Percentiles rank a stretch among this genome's conserved stretches.
phyloP scores from a whole-genome alignment of 2,113 vertebrate species.

The Daboia siamensis region DNA sequence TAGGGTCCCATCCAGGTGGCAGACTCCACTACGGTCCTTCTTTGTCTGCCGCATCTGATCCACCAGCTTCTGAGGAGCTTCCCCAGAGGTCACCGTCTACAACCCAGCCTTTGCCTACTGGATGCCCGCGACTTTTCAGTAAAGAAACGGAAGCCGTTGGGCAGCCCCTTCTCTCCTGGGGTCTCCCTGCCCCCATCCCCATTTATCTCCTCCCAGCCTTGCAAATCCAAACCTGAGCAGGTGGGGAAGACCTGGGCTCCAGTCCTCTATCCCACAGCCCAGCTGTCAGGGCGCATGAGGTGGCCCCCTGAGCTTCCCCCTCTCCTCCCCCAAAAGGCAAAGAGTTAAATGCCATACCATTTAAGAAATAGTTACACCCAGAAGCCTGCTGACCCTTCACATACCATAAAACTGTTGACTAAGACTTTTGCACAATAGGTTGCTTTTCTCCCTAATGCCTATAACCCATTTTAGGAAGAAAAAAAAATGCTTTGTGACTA shows the following conservation, averaged over 20 bases:
- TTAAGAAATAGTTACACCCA: not conserved
- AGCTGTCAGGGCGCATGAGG: too few species aligned
- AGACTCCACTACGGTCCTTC: not conserved
- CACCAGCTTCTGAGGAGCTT: not conserved
- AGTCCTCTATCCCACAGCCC: too few species aligned
- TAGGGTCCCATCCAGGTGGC: not conserved
- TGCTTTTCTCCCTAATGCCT: not conserved
- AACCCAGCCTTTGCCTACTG: not conserved
- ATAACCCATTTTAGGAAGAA: not conserved
- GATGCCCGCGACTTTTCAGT: too few species aligned
- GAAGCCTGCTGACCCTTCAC: not conserved
- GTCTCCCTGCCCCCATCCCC: not conserved
- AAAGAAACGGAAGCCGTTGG: too few species aligned
- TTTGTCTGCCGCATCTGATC: too few species aligned
- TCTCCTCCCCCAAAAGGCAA: too few species aligned
- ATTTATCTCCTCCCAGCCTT: not conserved
- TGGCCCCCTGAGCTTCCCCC: too few species aligned
- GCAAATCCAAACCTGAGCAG: too few species aligned
- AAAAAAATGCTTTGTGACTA: not conserved
- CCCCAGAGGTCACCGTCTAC: not conserved
- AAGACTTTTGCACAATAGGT: not conserved
- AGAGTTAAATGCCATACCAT: too few species aligned
- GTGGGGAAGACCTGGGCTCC: too few species aligned
- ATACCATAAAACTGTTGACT: conserved; percentile 3
- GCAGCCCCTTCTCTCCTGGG: not conserved